Conservation (phyloP, 2,888 invertebrate genomes). For the Cephus pygmeus region DNA sequence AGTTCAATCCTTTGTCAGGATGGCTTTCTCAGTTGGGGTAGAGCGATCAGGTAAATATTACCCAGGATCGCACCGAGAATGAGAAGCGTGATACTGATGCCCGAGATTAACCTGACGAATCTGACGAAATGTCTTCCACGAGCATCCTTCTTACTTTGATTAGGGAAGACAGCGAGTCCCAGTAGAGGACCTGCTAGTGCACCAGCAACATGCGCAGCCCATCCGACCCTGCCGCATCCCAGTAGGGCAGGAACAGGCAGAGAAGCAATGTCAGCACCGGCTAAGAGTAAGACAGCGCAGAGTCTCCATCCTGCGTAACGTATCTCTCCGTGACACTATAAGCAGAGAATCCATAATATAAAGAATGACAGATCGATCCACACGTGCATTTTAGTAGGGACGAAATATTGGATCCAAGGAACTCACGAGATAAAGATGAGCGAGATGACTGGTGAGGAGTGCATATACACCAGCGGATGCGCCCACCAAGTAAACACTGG, state of each 20-base stretch:
- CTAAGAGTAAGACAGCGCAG: slow-evolving; percentile 72
- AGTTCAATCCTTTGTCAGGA: slow-evolving; percentile 63
- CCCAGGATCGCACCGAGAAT: slow-evolving; percentile 60
- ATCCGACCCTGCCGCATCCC: slow-evolving; percentile 69
- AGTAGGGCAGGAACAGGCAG: slow-evolving; percentile 58
- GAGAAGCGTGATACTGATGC: slow-evolving; percentile 57
- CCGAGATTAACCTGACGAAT: slow-evolving; percentile 59
- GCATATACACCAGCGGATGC: slow-evolving; percentile 93
- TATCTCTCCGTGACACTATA: slow-evolving; percentile 62
- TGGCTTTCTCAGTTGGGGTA: slow-evolving; percentile 56
- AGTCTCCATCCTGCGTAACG: slow-evolving; percentile 63
- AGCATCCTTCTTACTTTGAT: slow-evolving; percentile 61
- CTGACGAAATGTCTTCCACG: slow-evolving; percentile 59
- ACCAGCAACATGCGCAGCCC: slow-evolving; percentile 79
- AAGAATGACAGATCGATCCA: neutral
- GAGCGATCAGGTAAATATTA: slow-evolving; percentile 60
- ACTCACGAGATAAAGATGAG: slow-evolving; percentile 81
- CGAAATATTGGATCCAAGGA: neutral
- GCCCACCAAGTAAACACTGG: slow-evolving; percentile 82
- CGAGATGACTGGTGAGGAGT: slow-evolving; percentile 85
- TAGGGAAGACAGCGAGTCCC: slow-evolving; percentile 71
- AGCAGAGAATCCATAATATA: neutral
- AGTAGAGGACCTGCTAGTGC: slow-evolving; percentile 75
- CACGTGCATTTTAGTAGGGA: neutral
- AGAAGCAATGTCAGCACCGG: slow-evolving; percentile 74